A percentile compares a stretch with the other conserved stretches of the same genome.
These are phyloP conservation scores for Lycophotia porphyrea DNA, from an alignment of 2,888 invertebrate species.

Conservation along the genomic window DNA sequence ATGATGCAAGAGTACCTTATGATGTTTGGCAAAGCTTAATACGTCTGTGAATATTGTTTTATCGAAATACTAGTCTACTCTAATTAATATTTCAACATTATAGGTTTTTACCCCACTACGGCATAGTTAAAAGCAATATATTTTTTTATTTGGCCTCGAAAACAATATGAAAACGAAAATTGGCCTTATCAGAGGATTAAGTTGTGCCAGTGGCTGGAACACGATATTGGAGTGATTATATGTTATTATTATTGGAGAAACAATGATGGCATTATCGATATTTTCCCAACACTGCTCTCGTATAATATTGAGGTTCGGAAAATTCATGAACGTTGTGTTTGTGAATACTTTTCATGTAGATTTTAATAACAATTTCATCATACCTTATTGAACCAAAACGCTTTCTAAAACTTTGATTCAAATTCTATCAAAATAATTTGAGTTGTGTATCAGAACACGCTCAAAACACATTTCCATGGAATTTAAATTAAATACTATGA, in stretches of 20 bases:
- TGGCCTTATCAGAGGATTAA: slow-evolving; percentile 29
- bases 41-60: not conserved
- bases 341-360: not conserved
- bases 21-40: not conserved
- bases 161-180: slow-evolving; percentile 24
- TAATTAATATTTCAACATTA: no score
- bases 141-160: not conserved
- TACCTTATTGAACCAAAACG: not conserved
- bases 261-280: slow-evolving; percentile 24
- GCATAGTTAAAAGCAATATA: no score
- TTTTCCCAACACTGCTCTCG: slow-evolving; percentile 19
- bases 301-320: not conserved
- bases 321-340: not conserved
- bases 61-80: no score
- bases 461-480: not conserved
- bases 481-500: not conserved
- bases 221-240: slow-evolving; percentile 28
- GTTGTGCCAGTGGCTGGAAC: slow-evolving; percentile 10
- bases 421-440: not conserved
- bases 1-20: not conserved
- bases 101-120: no score
- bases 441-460: not conserved
- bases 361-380: not conserved
- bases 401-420: not conserved
- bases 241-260: slow-evolving; percentile 36